phyloP scores from a whole-genome alignment of 2,888 invertebrate genomes.

The Unio delphinus region DNA sequence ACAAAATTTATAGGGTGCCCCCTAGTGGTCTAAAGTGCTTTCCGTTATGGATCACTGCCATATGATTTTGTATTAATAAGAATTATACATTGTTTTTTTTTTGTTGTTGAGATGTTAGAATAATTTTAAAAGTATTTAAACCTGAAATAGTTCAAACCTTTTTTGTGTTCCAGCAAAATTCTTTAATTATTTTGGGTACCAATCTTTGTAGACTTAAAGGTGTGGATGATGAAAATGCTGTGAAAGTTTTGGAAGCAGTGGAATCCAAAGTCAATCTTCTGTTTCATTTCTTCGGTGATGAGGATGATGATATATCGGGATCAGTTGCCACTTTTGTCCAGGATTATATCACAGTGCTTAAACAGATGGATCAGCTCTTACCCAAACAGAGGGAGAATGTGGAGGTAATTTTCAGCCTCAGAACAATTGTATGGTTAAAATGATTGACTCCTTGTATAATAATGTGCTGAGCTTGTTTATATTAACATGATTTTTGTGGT shows the following conservation, averaged over 20 bases:
- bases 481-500: too few relatives aligned
- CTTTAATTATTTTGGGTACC: not conserved
- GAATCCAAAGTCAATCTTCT: constrained; percentile 73
- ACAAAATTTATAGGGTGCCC: too few relatives aligned
- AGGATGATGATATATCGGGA: constrained; percentile 74
- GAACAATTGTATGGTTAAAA: too few relatives aligned
- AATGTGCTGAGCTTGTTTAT: too few relatives aligned
- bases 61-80: too few relatives aligned
- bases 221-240: constrained; percentile 55
- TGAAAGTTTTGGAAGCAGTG: constrained; percentile 60
- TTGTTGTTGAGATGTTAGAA: too few relatives aligned
- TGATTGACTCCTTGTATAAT: too few relatives aligned
- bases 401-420: constrained; percentile 46
- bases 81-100: too few relatives aligned
- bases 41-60: too few relatives aligned
- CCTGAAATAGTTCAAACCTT: not conserved
- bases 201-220: constrained; percentile 60
- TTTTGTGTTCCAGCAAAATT: not conserved
- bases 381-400: constrained; percentile 69
- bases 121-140: not conserved
- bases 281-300: constrained; percentile 72
- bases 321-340: constrained; percentile 73
- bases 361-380: constrained; percentile 66
- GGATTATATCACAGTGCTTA: constrained; percentile 73
- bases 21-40: too few relatives aligned